phyloP scores from a whole-genome alignment of 2,113 vertebrate species.

The Sterrhoptilus dennistouni region DNA sequence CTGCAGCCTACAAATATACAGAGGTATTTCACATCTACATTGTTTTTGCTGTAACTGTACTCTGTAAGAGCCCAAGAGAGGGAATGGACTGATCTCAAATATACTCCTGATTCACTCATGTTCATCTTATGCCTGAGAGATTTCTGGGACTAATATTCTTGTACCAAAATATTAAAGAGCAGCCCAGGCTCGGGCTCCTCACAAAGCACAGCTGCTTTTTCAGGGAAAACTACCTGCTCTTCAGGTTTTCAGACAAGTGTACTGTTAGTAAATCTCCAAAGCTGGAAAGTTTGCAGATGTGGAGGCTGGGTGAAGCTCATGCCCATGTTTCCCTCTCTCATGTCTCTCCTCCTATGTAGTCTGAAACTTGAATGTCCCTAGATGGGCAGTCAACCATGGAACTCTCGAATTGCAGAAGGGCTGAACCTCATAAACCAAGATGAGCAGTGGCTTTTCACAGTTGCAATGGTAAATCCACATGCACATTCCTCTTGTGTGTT shows the following conservation, averaged over 20 bases:
- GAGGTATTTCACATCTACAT: neutral
- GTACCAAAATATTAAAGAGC: neutral
- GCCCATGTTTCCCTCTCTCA: neutral
- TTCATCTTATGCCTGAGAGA: neutral
- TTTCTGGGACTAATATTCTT: neutral
- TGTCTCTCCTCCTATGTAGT: rapidly evolving
- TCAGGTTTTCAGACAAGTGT: neutral
- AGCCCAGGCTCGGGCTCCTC: neutral
- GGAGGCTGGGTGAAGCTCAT: rapidly evolving
- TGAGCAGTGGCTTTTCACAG: rapidly evolving
- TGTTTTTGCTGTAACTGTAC: neutral
- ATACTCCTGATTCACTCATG: neutral
- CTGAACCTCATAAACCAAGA: neutral
- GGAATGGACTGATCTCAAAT: neutral
- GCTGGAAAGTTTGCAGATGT: neutral
- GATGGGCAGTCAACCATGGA: rapidly evolving
- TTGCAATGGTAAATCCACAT: neutral
- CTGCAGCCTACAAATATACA: neutral
- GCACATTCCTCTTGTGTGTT: neutral
- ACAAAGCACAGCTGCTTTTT: neutral
- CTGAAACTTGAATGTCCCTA: neutral
- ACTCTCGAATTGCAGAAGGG: neutral
- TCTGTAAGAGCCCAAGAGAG: neutral
- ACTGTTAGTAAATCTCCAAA: no score
- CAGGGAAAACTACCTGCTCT: neutral